These are phyloP conservation scores for Neolamprologus kungweensis DNA, from an alignment of 2,113 vertebrate species.

Conservation along the genomic window DNA sequence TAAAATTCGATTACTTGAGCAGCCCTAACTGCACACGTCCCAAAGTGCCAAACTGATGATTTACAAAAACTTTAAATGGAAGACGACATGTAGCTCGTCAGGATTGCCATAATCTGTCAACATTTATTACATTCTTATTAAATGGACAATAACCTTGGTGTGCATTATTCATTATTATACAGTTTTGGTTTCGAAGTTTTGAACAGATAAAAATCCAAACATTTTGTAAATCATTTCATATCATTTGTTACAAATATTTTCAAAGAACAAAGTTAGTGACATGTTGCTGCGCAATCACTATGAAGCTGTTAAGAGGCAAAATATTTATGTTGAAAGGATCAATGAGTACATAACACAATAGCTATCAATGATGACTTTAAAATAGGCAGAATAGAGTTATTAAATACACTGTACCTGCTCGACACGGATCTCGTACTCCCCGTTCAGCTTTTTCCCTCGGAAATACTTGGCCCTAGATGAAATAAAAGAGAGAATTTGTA, in stretches of 20 bases:
- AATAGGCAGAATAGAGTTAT: not conserved
- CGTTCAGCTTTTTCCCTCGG: constrained; percentile 88
- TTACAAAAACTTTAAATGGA: not conserved
- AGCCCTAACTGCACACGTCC: not conserved
- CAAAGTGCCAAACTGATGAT: not conserved
- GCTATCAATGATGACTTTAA: not conserved
- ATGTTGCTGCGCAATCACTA: fast-evolving
- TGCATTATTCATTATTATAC: not conserved
- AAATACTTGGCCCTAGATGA: constrained; percentile 87
- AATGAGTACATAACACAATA: not conserved
- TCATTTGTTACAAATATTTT: not conserved
- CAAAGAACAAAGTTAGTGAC: not conserved
- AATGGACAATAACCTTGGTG: not conserved
- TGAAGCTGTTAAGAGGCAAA: fast-evolving
- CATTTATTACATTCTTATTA: not conserved
- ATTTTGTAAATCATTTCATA: not conserved
- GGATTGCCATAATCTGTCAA: fast-evolving
- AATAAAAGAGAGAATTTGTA: not conserved
- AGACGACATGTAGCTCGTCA: fast-evolving
- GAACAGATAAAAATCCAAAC: not conserved
- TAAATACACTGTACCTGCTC: constrained; percentile 81
- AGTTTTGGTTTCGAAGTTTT: not conserved
- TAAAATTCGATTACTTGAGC: too few species aligned
- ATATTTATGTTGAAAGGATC: not conserved
- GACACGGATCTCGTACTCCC: constrained; percentile 89